Percentiles rank a stretch among this genome's conserved stretches.
These are phyloP conservation scores for Amphiprion percula DNA, from an alignment of 2,113 vertebrate species.

Conservation along the genomic window DNA sequence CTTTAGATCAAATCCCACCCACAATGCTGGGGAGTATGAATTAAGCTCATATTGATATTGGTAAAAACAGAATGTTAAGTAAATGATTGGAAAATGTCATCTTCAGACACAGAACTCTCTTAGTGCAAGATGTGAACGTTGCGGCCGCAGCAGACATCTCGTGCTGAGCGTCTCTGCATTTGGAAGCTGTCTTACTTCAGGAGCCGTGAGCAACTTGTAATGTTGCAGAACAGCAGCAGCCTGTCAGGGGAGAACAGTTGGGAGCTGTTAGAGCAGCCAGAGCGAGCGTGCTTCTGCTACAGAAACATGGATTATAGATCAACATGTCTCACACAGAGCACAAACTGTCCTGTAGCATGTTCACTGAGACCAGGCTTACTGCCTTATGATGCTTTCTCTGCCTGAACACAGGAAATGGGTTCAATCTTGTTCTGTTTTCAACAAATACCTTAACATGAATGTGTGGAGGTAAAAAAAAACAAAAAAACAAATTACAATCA, in stretches of 20 bases:
- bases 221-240: constrained; percentile 3
- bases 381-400: background rate
- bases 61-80: no score
- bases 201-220: constrained; percentile 16
- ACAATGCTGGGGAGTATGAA: background rate
- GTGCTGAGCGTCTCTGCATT: background rate
- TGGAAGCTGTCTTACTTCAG: constrained; percentile 1
- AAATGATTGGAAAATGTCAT: no score
- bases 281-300: constrained; percentile 17
- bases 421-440: no score
- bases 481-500: background rate
- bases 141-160: rapidly evolving
- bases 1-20: constrained; percentile 22
- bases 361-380: background rate
- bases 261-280: constrained; percentile 25
- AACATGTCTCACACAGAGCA: background rate
- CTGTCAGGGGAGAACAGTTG: constrained; percentile 19
- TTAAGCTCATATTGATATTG: background rate
- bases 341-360: background rate
- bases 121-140: background rate
- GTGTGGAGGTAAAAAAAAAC: background rate
- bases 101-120: no score
- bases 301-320: constrained; percentile 61
- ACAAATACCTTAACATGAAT: background rate
- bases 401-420: background rate